A percentile compares a stretch with the other conserved stretches of the same genome.
These are phyloP conservation scores for Nesoenas mayeri DNA, from an alignment of 2,113 vertebrate species.

Conservation along the genomic window DNA sequence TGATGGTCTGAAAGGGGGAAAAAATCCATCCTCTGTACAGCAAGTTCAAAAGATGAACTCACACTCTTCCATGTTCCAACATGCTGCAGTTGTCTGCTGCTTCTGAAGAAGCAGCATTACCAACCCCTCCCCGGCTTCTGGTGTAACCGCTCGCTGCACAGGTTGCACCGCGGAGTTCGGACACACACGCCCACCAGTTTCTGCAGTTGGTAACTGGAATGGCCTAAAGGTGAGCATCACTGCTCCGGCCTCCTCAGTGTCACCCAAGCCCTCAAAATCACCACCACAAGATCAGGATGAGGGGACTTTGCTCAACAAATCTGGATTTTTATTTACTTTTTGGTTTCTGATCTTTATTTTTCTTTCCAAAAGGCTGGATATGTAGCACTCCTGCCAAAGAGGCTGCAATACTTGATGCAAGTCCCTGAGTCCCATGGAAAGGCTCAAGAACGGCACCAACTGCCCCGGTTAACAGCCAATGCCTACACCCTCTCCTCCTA, in stretches of 20 bases:
- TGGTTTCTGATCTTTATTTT: neutral
- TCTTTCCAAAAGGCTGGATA: neutral
- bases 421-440: fast-evolving
- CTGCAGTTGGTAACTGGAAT: neutral
- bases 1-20: neutral
- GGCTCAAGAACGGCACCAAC: neutral
- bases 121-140: neutral
- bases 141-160: fast-evolving
- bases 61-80: neutral
- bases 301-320: neutral
- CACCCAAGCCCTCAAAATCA: neutral
- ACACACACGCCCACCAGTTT: fast-evolving
- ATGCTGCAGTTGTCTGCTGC: neutral
- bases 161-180: neutral
- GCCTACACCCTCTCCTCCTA: fast-evolving
- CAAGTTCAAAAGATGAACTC: slow-evolving; percentile 26
- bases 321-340: neutral
- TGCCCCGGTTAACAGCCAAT: neutral
- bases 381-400: neutral
- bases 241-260: neutral
- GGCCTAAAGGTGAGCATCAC: neutral
- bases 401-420: neutral
- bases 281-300: neutral
- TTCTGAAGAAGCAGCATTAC: neutral
- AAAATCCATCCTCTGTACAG: neutral